These are phyloP conservation scores for Musca vetustissima DNA, from an alignment of 1,140 invertebrate species.

Conservation along the genomic window DNA sequence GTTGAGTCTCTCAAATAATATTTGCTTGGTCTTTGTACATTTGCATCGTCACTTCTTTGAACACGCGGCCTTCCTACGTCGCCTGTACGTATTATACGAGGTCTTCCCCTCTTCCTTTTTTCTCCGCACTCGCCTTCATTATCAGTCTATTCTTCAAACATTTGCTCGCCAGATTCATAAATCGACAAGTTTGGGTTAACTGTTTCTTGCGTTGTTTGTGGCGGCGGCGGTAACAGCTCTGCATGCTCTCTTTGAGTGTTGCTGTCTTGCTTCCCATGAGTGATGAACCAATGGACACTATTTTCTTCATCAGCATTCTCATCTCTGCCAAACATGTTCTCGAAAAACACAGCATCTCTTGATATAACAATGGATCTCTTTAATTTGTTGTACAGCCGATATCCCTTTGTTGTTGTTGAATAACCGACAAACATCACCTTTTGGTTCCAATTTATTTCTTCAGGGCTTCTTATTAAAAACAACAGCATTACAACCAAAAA, in stretches of 20 bases:
- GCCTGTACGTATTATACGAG: neutral
- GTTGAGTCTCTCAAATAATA: neutral
- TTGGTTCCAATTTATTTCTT: conserved; percentile 10
- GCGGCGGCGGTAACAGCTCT: no score
- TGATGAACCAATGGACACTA: no score
- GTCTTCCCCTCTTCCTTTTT: neutral
- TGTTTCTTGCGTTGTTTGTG: no score
- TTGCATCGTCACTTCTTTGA: no score
- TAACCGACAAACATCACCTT: conserved; percentile 9
- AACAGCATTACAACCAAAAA: conserved; percentile 45
- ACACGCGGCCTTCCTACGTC: neutral
- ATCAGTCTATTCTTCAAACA: no score
- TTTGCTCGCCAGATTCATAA: no score
- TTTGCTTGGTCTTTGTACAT: neutral
- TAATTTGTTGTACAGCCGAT: conserved; percentile 4
- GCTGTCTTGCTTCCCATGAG: no score
- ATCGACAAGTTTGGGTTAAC: no score
- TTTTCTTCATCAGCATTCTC: no score
- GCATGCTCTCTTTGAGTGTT: no score
- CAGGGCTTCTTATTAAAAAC: conserved; percentile 46
- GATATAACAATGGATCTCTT: neutral
- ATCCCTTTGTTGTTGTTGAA: conserved; percentile 1
- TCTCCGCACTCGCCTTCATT: no score
- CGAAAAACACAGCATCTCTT: neutral
- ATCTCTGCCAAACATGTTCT: no score